Evolutionary conservation across 2,113 vertebrate genomes (phyloP), one percentile per base, ranked within the genome.

Genomic region (Mirounga angustirostris): DNA sequence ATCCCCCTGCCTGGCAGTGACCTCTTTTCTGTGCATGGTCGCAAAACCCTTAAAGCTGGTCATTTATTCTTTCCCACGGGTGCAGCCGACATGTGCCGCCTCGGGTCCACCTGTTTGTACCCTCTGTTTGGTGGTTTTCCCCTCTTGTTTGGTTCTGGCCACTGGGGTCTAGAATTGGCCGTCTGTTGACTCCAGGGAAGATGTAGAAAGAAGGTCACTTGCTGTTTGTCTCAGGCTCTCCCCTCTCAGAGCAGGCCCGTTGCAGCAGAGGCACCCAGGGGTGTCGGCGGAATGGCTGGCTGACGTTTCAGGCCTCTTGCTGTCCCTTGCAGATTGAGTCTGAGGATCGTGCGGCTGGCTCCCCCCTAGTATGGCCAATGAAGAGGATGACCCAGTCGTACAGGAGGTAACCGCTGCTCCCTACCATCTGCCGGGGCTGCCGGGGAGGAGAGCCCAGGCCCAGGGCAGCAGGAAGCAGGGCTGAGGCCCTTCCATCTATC

Each of bases 301-400:
- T 84, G 52, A 52, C 5, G 0, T 43, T 19, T 58, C 76, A n/a
- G 50, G 52, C 84, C 87, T 94, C 76, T 74, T 40, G 28, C 78
- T 94, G 19, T 98, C 97, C 94, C 93, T 98, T 98, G 96, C 98
- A 99, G 97, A 61, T 92, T 3, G 3, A 97, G 93, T 78, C 89
- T 7, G 10, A 89, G 84, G 91, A 97, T 89, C 46, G 52, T 56
- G 12, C 16, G 84, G 96, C 63, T 65, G 94, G 92, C 91, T 95
- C 89, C 93, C 88, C 98, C 98, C 98, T 99, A 99, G 98, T 98
- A 99, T 99, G 99, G 99, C 99, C 98, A 99, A 99, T 98, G 99
- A 99, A 98, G 99, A 99, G 95, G 99, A 99, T 97, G 99, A 99
- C 98, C 99, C 99, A 94, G 99, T 99, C 97, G 99, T 99, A 99